phyloP scores from a whole-genome alignment of 2,888 invertebrate species.

The Galeruca laticollis region DNA sequence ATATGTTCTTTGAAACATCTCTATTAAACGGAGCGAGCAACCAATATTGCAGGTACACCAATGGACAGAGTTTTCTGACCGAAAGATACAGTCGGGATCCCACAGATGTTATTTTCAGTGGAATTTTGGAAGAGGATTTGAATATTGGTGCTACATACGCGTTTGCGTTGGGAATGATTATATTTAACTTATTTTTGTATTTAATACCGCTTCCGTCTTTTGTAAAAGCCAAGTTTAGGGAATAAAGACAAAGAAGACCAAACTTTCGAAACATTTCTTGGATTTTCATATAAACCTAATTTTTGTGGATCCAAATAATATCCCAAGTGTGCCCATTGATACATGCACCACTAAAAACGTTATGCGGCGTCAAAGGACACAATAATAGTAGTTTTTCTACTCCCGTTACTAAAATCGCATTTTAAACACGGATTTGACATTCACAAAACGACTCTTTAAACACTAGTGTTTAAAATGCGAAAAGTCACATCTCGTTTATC shows the following conservation, averaged over 20 bases:
- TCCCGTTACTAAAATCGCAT: no score
- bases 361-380: no score
- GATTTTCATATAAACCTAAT: no score
- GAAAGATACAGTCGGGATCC: constrained; percentile 76
- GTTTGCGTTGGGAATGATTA: constrained; percentile 83
- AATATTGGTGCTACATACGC: constrained; percentile 87
- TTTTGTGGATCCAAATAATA: no score
- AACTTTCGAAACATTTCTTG: no score
- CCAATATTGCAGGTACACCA: constrained; percentile 75
- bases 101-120: constrained; percentile 70
- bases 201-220: constrained; percentile 86
- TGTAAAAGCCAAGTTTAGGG: constrained; percentile 89
- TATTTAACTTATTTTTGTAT: constrained; percentile 88
- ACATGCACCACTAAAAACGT: no score
- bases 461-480: no score
- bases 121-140: constrained; percentile 77
- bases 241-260: constrained; percentile 69
- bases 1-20: constrained; percentile 69
- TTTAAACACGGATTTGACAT: no score
- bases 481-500: no score
- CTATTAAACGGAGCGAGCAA: constrained; percentile 67
- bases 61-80: constrained; percentile 78
- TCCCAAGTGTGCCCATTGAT: no score
- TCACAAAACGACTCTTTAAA: no score
- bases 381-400: no score